These are phyloP conservation scores for Sylvia borin DNA, from an alignment of 2,797 vertebrate species.

Conservation along the genomic window DNA sequence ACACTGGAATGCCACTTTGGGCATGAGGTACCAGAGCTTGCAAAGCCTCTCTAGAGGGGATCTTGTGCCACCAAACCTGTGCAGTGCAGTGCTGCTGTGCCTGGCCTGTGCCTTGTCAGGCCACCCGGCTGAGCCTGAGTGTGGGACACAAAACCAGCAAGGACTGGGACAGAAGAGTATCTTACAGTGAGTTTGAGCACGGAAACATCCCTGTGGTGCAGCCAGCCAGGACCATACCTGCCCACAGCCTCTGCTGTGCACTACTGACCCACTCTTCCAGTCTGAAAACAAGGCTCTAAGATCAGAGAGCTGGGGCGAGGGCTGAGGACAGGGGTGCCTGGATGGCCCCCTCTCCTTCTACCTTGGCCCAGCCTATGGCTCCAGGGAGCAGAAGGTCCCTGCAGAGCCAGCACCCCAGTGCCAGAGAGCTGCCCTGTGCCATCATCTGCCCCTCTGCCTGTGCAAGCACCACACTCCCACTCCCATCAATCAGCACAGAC, in stretches of 20 bases:
- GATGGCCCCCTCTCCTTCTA: neutral
- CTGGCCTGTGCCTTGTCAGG: neutral
- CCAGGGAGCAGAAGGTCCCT: neutral
- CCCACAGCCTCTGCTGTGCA: neutral
- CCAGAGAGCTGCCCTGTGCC: neutral
- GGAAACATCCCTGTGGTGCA: neutral
- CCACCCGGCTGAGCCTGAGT: neutral
- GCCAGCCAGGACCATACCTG: neutral
- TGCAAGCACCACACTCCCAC: neutral
- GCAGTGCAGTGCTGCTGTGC: accelerated
- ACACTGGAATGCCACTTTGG: neutral
- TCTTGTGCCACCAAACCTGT: neutral
- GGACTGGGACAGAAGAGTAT: neutral
- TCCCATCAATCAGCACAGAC: constrained; percentile 63
- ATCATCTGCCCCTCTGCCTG: neutral
- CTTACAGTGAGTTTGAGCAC: neutral
- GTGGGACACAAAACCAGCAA: neutral
- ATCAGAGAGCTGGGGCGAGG: accelerated
- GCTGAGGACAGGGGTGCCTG: neutral
- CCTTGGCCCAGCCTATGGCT: neutral
- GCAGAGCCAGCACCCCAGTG: neutral
- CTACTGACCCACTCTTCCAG: neutral
- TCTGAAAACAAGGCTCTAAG: neutral
- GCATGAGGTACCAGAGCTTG: neutral
- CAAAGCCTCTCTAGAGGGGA: neutral